A percentile compares a stretch with the other conserved stretches of the same genome.
Conservation (phyloP, 1,140 invertebrate genomes). For the Proctacanthus coquilletti region DNA sequence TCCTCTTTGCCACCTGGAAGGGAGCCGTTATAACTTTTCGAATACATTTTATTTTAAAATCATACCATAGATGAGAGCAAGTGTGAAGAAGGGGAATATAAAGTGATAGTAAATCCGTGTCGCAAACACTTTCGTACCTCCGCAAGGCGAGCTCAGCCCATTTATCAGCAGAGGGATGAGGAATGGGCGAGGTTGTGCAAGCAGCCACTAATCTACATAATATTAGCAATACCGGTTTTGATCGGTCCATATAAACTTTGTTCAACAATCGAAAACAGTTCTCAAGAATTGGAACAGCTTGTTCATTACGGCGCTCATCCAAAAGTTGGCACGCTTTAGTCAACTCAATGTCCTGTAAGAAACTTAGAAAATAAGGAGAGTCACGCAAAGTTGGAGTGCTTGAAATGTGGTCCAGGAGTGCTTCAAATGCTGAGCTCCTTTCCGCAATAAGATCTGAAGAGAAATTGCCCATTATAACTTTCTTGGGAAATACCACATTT, state of each 20-base stretch:
- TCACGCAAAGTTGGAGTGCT: constrained; percentile 40
- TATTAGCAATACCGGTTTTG: constrained; percentile 47
- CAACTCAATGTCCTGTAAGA: constrained; percentile 52
- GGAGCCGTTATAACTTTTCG: constrained; percentile 3
- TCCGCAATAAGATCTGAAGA: constrained; percentile 49
- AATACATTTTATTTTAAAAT: constrained; percentile 3
- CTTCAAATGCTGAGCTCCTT: constrained; percentile 54
- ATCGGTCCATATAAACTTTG: constrained; percentile 54
- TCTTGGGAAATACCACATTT: constrained; percentile 52
- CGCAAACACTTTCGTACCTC: constrained; percentile 46
- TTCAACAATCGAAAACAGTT: constrained; percentile 55
- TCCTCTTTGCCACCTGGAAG: constrained; percentile 42
- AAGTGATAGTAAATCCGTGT: constrained; percentile 44
- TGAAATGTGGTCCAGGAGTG: constrained; percentile 43
- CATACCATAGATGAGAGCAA: constrained; percentile 44
- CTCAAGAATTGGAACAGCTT: constrained; percentile 48
- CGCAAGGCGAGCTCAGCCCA: constrained; percentile 53
- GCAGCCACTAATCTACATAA: constrained; percentile 51
- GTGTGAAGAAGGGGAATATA: constrained; percentile 55
- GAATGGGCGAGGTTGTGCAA: constrained; percentile 31
- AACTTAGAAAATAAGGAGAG: constrained; percentile 42
- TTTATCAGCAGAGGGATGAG: constrained; percentile 40
- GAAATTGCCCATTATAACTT: constrained; percentile 62
- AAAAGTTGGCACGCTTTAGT: constrained; percentile 42
- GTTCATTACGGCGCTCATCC: constrained; percentile 41